A percentile compares a stretch with the other conserved stretches of the same genome.
Evolutionary conservation across 2,113 vertebrate genomes (phyloP).

Genomic region (Mobula birostris): DNA sequence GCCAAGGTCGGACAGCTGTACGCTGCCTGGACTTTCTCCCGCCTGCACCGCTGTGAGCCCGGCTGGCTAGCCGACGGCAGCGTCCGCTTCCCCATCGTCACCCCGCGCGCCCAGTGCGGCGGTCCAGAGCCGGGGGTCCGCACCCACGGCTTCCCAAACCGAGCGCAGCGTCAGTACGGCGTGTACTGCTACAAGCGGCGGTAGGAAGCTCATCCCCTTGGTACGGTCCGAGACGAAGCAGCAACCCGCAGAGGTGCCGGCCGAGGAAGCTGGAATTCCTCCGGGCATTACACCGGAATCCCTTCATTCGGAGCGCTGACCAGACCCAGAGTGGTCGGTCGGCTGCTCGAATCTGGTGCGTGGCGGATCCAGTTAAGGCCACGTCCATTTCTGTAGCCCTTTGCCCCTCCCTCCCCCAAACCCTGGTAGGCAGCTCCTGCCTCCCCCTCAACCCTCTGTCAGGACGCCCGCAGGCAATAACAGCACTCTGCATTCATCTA

Average conservation of each 20-base stretch:
- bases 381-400: no score
- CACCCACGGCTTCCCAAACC: slow-evolving; percentile 72
- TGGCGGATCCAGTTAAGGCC: no score
- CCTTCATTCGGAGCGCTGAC: no score
- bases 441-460: no score
- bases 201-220: slow-evolving; percentile 41
- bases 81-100: slow-evolving; percentile 72
- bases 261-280: neutral
- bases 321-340: no score
- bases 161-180: slow-evolving; percentile 56
- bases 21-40: slow-evolving; percentile 72
- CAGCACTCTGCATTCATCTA: no score
- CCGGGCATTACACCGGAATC: neutral
- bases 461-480: no score
- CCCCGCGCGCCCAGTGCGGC: slow-evolving; percentile 66
- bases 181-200: slow-evolving; percentile 73
- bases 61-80: slow-evolving; percentile 89
- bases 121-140: slow-evolving; percentile 67
- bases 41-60: slow-evolving; percentile 71
- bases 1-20: slow-evolving; percentile 83
- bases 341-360: no score
- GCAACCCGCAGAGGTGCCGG: neutral
- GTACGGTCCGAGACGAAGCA: no score
- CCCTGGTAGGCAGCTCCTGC: no score
- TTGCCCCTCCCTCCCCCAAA: no score